Evolutionary conservation across 2,888 invertebrate genomes (phyloP), one percentile per base, ranked within the genome.

Genomic region (Pollenia angustigena): DNA sequence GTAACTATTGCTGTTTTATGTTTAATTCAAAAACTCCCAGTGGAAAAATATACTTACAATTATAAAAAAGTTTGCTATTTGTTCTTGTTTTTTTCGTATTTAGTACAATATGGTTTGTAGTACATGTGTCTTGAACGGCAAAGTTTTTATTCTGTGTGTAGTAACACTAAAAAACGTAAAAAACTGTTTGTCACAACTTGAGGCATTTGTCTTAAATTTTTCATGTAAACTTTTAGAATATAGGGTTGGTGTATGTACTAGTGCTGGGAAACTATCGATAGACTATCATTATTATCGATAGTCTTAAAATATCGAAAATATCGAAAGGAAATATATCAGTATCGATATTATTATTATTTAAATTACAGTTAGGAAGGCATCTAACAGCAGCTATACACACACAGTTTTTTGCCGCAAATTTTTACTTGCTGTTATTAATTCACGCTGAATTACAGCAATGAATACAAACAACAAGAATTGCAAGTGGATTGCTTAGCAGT

Each of bases 171-270:
- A 74, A 46, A 10, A 40, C 0, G 23, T 7, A 54, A 8, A 60
- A 54, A 50, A 72, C 46, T 71, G 1, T 64, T 72, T 83, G 72
- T 78, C 72, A 83, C 71, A 79, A 83, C 71, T 78, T 75, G 50
- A 72, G 64, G 83, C 71, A 64, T 83, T 83, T 78, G 50, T 66
- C 58, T 58, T 71, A 46, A 50, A 64, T 71, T 64, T 58, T 62
- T 16, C 14, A 64, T 64, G 56, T 58, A 4, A 46, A 46, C 11
- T 56, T 23, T 16, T n/a, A n/a, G 12, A 44, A 44, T 58, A 14
- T 50, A 32, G 52, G 23, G n/a, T 42, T 44, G 32, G 52, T 56
- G 40, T 66, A 42, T 72, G n/a, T 32, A 32, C 32, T n/a, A n/a
- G n/a, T n/a, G n/a, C n/a, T n/a, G n/a, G n/a, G n/a, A n/a, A n/a